Conservation (phyloP, 2,888 invertebrate genomes). For the Imbricaverruca yamaguchii region DNA sequence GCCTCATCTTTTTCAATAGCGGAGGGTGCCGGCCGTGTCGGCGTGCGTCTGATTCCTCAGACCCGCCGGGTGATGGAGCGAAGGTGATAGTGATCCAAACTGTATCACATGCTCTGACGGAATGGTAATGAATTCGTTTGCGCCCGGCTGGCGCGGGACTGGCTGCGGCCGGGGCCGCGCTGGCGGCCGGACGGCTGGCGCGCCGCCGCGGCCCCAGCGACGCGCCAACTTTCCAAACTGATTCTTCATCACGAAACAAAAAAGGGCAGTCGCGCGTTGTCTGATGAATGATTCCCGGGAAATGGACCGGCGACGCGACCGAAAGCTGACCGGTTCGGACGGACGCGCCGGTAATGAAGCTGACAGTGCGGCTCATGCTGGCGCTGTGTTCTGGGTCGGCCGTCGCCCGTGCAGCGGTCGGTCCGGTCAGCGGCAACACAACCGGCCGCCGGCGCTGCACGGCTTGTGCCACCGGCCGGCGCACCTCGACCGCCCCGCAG, state of each 20-base stretch:
- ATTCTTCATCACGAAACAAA: conserved; percentile 21
- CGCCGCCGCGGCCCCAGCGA: not conserved
- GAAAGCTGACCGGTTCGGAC: too few relatives aligned
- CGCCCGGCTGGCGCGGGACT: not conserved
- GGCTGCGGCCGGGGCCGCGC: not conserved
- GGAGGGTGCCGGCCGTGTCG: not conserved
- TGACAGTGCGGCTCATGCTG: too few relatives aligned
- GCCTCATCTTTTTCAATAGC: conserved; percentile 15
- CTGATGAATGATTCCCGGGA: not conserved
- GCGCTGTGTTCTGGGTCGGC: too few relatives aligned
- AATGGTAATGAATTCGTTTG: conserved; percentile 18
- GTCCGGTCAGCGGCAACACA: too few relatives aligned
- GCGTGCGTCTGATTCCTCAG: not conserved
- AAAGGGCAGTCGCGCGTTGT: not conserved
- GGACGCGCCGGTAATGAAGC: too few relatives aligned
- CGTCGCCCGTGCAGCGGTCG: too few relatives aligned
- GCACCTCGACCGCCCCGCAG: too few relatives aligned
- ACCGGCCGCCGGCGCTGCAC: too few relatives aligned
- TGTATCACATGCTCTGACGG: not conserved
- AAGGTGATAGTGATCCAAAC: conserved; percentile 9
- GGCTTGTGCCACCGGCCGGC: too few relatives aligned
- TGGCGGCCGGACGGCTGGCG: too few relatives aligned
- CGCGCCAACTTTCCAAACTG: not conserved
- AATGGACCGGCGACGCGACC: not conserved
- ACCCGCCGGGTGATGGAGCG: not conserved